Percentiles rank a stretch among this genome's conserved stretches.
phyloP scores from a whole-genome alignment of 2,888 invertebrate species.

The Caenorhabditis macrosperma region DNA sequence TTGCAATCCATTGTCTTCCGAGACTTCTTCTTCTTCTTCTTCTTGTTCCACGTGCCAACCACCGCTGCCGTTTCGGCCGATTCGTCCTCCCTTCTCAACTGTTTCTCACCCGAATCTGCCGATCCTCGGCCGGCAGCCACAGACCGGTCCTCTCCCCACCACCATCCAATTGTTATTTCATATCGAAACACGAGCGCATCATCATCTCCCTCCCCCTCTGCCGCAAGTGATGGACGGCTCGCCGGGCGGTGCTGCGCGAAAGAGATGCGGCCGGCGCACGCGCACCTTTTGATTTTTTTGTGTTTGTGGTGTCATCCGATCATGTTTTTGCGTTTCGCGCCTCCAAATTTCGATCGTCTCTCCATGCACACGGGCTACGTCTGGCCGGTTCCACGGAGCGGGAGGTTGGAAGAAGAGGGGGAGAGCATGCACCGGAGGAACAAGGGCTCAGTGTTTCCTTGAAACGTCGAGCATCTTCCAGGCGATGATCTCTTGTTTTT shows the following conservation, averaged over 20 bases:
- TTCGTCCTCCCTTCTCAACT: neutral
- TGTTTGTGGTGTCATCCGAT: conserved; percentile 50
- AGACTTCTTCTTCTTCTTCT: neutral
- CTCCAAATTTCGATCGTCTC: conserved; percentile 12
- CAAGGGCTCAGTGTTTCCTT: neutral
- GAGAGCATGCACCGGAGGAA: neutral
- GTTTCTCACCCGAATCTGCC: conserved; percentile 7
- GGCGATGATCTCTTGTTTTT: neutral
- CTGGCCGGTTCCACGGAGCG: neutral
- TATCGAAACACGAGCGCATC: conserved; percentile 46
- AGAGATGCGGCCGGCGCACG: conserved; percentile 1
- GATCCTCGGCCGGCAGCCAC: neutral
- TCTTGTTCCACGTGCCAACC: neutral
- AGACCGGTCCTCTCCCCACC: conserved; percentile 26
- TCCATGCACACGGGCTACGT: neutral
- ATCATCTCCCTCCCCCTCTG: conserved; percentile 1
- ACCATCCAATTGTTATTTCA: conserved; percentile 49
- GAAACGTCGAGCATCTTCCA: neutral
- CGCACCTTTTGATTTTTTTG: conserved; percentile 22
- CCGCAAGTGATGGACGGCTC: conserved; percentile 34
- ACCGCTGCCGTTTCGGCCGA: neutral
- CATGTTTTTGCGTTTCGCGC: conserved; percentile 36
- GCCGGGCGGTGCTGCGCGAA: conserved; percentile 13
- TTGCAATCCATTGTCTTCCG: conserved; percentile 28
- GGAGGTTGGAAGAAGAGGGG: neutral